These are phyloP conservation scores for Didymodactylos carnosus DNA, from an alignment of 2,888 invertebrate genomes.

Conservation along the genomic window DNA sequence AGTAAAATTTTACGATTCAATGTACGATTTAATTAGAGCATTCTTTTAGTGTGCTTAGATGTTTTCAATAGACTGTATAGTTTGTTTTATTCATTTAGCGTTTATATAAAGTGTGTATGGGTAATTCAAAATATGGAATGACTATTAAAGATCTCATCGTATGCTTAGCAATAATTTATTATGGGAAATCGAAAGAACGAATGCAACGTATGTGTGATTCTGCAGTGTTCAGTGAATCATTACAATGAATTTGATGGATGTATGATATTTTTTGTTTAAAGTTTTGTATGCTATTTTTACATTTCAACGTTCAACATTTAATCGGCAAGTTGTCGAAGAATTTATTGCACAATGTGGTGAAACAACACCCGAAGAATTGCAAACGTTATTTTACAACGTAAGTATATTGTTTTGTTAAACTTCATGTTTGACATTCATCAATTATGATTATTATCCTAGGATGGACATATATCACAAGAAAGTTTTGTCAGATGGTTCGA, in stretches of 20 bases:
- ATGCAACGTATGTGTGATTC: not conserved
- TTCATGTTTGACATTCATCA: no score
- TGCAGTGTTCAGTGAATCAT: no score
- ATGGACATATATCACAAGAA: not conserved
- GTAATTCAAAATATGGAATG: not conserved
- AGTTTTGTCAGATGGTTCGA: not conserved
- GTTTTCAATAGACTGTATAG: not conserved
- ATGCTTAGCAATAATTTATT: not conserved
- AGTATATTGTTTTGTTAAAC: no score
- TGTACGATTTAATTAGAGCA: no score
- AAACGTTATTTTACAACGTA: not conserved
- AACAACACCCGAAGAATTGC: not conserved
- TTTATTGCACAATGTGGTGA: not conserved
- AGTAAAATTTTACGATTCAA: no score
- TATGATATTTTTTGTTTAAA: not conserved
- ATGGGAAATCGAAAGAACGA: not conserved
- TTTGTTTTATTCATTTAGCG: not conserved
- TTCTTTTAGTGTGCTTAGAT: no score
- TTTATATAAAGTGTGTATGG: not conserved
- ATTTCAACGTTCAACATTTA: not conserved
- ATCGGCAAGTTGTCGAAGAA: not conserved
- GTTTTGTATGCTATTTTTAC: not conserved
- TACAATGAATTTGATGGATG: no score
- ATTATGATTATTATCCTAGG: no score
- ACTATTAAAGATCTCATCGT: not conserved